A percentile compares a stretch with the other conserved stretches of the same genome.
These are phyloP conservation scores for Ictidomys tridecemlineatus DNA, from an alignment of 2,113 vertebrate genomes.

Conservation along the genomic window DNA sequence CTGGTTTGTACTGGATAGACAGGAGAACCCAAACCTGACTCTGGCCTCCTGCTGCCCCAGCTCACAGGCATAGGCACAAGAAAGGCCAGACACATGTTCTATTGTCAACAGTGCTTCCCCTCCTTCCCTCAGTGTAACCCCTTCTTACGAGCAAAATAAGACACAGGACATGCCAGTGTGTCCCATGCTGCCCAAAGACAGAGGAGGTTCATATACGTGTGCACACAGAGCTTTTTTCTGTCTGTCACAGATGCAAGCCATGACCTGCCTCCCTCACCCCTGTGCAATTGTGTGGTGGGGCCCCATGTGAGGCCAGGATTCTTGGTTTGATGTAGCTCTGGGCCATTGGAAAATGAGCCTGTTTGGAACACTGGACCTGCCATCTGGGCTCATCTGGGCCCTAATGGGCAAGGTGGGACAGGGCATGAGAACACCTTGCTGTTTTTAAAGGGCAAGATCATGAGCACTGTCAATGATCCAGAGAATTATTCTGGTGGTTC, in stretches of 20 bases:
- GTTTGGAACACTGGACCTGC: not conserved
- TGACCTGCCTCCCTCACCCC: not conserved
- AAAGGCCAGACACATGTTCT: not conserved
- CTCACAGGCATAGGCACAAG: not conserved
- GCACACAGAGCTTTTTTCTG: not conserved
- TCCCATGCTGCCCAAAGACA: rapidly evolving
- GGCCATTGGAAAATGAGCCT: not conserved
- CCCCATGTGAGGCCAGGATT: not conserved
- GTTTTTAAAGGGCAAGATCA: not conserved
- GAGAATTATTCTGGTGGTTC: not conserved
- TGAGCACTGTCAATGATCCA: not conserved
- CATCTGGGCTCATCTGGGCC: not conserved
- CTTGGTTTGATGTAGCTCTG: not conserved
- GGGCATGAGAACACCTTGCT: not conserved
- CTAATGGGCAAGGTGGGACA: not conserved
- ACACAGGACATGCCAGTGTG: not conserved
- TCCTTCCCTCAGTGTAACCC: not conserved
- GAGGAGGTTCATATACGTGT: not conserved
- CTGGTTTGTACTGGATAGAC: not conserved
- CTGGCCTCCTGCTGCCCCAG: not conserved
- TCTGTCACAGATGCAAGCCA: not conserved
- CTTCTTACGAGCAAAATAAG: rapidly evolving
- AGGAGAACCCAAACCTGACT: not conserved
- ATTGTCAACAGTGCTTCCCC: not conserved
- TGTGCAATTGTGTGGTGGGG: rapidly evolving